Percentiles rank a stretch among this genome's conserved stretches.
Evolutionary conservation across 2,797 vertebrate genomes (phyloP).

Genomic region (Poeciliopsis presidionis): DNA sequence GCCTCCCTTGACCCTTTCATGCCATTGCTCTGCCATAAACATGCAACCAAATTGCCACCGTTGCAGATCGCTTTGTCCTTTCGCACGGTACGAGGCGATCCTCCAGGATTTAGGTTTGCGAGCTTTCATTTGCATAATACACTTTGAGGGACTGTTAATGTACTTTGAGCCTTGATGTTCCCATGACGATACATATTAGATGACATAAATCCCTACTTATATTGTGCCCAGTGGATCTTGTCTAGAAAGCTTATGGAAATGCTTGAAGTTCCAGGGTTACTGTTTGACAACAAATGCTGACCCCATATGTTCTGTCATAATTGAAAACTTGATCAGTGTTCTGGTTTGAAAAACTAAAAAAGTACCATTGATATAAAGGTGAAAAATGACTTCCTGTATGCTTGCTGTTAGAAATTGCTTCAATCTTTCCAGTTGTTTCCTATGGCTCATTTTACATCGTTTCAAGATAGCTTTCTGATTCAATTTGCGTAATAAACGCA

Average conservation of each 20-base stretch:
- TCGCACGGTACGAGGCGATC: neutral
- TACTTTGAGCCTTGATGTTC: neutral
- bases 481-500: neutral
- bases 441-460: neutral
- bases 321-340: neutral
- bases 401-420: neutral
- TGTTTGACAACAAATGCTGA: constrained; percentile 1
- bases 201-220: neutral
- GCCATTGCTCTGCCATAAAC: neutral
- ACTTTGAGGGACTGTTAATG: neutral
- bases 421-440: neutral
- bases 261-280: neutral
- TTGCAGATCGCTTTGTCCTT: neutral
- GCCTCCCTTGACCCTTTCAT: neutral
- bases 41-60: neutral
- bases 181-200: neutral
- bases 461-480: neutral
- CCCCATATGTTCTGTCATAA: neutral
- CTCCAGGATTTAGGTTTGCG: neutral
- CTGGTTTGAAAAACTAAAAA: neutral
- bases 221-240: neutral
- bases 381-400: neutral
- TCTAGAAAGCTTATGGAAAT: neutral
- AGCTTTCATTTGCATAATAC: neutral
- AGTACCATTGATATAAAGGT: neutral